A percentile compares a stretch with the other conserved stretches of the same genome.
phyloP scores from a whole-genome alignment of 2,113 vertebrate species.

The Rhipidura dahli region DNA sequence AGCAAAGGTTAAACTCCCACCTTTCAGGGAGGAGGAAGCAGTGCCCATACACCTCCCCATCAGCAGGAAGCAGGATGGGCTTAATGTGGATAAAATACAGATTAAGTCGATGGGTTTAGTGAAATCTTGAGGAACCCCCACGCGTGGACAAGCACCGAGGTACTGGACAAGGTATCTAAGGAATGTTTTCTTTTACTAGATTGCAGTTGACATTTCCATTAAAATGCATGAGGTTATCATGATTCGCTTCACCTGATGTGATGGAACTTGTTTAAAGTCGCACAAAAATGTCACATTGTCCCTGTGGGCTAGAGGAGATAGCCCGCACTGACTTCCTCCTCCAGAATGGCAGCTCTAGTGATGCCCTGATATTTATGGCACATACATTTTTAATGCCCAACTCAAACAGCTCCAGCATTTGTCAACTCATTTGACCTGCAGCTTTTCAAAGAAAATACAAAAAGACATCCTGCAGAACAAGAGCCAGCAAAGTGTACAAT shows the following conservation, averaged over 20 bases:
- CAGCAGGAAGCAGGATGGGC: neutral
- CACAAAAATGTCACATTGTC: neutral
- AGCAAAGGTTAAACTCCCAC: neutral
- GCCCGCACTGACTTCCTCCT: neutral
- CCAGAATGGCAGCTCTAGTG: neutral
- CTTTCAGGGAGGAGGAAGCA: neutral
- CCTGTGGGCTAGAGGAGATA: neutral
- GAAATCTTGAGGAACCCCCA: neutral
- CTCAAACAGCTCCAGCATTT: neutral
- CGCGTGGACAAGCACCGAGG: neutral
- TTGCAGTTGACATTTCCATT: conserved; percentile 2
- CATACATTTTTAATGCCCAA: conserved; percentile 18
- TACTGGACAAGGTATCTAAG: neutral
- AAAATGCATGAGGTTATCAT: conserved; percentile 15
- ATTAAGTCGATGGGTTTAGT: fast-evolving
- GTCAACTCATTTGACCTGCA: neutral
- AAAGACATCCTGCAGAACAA: neutral
- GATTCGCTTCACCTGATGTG: neutral
- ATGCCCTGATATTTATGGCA: neutral
- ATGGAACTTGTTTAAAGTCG: neutral
- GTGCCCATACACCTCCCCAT: fast-evolving
- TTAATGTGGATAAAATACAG: neutral
- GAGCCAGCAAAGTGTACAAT: neutral
- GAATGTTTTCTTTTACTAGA: neutral
- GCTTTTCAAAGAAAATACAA: neutral